Conservation (phyloP, 1,140 invertebrate genomes). For the Drosophila murphyi region DNA sequence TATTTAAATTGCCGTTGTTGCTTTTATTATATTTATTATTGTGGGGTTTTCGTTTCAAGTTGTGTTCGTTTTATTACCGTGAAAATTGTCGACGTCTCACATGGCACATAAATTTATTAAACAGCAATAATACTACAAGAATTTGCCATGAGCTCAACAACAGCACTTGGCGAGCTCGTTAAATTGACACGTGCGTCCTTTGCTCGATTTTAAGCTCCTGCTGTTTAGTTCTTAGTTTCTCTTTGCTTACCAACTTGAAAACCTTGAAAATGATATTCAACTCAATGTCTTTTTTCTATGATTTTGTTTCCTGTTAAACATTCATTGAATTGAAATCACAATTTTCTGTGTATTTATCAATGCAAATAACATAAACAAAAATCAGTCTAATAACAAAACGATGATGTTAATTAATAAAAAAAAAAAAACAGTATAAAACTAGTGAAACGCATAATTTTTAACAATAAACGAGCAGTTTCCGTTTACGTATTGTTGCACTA, state of each 20-base stretch:
- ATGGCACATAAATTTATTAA: conserved; percentile 73
- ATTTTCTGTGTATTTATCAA: no score
- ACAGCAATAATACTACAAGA: conserved; percentile 48
- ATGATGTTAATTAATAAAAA: neutral
- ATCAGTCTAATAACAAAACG: neutral
- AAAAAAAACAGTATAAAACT: no score
- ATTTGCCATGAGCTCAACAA: conserved; percentile 27
- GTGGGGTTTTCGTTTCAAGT: conserved; percentile 58
- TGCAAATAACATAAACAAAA: no score
- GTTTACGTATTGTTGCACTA: no score
- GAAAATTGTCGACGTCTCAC: conserved; percentile 49
- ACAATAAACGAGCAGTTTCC: neutral
- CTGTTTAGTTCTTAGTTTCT: conserved; percentile 39
- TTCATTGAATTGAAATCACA: no score
- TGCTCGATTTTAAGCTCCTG: neutral
- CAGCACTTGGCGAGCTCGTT: conserved; percentile 6
- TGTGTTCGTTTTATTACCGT: conserved; percentile 58
- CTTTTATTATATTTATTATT: conserved; percentile 75
- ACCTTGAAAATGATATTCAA: neutral
- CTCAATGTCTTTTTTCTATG: no score
- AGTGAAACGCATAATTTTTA: neutral
- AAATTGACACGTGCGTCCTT: conserved; percentile 26
- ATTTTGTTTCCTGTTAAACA: no score
- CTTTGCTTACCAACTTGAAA: conserved; percentile 4
- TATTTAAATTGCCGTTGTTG: conserved; percentile 65